Base-by-base conservation (phyloP, 2,888 invertebrate species). In the Ophraella communa region DNA sequence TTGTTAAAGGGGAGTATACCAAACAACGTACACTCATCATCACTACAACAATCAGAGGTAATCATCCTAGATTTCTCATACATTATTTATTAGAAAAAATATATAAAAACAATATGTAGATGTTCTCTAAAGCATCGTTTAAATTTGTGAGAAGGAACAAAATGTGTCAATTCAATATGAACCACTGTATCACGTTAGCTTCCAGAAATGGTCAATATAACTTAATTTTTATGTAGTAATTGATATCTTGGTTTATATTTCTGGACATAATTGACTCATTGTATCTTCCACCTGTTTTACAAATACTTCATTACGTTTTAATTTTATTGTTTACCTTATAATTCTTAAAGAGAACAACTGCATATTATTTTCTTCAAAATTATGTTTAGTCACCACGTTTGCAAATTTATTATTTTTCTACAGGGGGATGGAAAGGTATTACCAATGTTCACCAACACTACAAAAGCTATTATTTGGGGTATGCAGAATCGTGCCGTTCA, bases 401-500 rank as follows among this genome's bases (percentile, higher is more conserved):
- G 10, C 3, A 49, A 10, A 14, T 5, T 42, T 54, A 49, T 59
- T 63, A 54, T 53, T 56, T 54, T 75, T 74, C 73, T 69, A 71
- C 54, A 75, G 75, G 75, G 75, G 14, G 74, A 74, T 44, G 66
- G 72, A 17, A 66, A 65, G 52, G 30, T 67, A 1, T 53, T 66
- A 11, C 87, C 90, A 21, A 86, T 96, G 67, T 96, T 97, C 84
- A 88, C 87, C n/a, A 88, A 87, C 70, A 85, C 88, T 65, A 98
- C 97, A 10, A 94, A 93, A 80, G 91, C 97, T 8, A 96, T 99
- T 77, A 92, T 99, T 18, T 99, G 98, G 98, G 99, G 99, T 67
- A 98, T 99, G 96, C 99, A 99, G 85, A 93, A 93, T 49, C 86
- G 97, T 65, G 98, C 99, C 20, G 96, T 99, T 7, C 97, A 94